Conservation (phyloP, 2,113 vertebrate species). For the Malurus elegans region DNA sequence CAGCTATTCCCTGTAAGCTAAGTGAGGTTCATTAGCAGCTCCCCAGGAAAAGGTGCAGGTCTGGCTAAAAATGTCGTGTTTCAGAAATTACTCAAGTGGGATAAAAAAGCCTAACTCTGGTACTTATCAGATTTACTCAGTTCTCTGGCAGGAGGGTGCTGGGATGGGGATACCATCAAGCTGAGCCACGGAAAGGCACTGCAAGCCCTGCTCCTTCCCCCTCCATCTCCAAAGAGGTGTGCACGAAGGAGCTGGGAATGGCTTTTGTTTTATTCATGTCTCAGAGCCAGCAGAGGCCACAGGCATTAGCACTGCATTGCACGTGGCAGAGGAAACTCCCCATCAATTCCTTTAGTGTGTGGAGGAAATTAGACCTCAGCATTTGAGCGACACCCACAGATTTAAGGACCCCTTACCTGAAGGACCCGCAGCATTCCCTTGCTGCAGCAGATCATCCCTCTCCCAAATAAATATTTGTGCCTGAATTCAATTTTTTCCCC, state of each 20-base stretch:
- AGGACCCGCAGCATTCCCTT: background rate
- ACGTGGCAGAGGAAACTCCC: background rate
- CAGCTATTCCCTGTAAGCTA: background rate
- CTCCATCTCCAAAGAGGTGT: background rate
- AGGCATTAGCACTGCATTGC: background rate
- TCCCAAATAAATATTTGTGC: background rate
- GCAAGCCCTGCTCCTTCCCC: background rate
- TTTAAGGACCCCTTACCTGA: background rate
- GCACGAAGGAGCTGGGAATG: background rate
- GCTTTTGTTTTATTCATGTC: slow-evolving; percentile 35
- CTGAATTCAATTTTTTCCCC: background rate
- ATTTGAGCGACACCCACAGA: background rate
- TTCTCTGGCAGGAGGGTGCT: background rate
- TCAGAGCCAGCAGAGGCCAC: background rate
- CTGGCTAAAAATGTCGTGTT: background rate
- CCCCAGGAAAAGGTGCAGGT: background rate
- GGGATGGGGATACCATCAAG: background rate
- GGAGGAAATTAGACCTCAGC: background rate
- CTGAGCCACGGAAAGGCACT: background rate
- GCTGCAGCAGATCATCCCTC: background rate
- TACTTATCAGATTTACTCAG: background rate
- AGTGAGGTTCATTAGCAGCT: background rate
- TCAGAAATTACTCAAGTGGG: background rate
- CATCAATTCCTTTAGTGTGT: background rate
- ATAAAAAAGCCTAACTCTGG: background rate